phyloP scores from a whole-genome alignment of 2,888 invertebrate species.

The Cheilosia grossa region DNA sequence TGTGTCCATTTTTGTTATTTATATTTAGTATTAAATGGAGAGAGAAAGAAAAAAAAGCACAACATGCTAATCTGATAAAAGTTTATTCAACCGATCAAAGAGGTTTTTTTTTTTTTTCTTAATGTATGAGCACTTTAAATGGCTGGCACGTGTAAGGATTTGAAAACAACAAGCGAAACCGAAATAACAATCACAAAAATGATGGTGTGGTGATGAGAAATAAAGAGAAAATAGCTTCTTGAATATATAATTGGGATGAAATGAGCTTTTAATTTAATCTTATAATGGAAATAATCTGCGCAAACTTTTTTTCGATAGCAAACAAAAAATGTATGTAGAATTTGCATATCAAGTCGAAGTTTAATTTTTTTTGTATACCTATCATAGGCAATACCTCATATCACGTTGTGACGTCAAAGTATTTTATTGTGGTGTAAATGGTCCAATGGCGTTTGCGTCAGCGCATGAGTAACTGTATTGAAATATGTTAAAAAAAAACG shows the following conservation, averaged over 20 bases:
- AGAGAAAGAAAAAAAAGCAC: not conserved
- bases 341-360: no score
- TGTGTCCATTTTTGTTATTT: not conserved
- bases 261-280: constrained; percentile 25
- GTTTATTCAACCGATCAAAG: constrained; percentile 57
- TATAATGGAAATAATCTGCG: constrained; percentile 8
- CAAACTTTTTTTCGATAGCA: not conserved
- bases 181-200: not conserved
- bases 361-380: no score
- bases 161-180: constrained; percentile 1
- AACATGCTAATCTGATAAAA: constrained; percentile 51
- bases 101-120: constrained; percentile 14
- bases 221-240: constrained; percentile 23
- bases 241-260: constrained; percentile 40
- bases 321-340: no score
- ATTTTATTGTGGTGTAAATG: no score
- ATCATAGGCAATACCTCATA: no score
- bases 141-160: constrained; percentile 51
- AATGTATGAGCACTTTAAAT: constrained; percentile 1
- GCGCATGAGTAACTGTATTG: no score
- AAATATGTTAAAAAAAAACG: no score
- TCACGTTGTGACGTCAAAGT: no score
- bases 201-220: constrained; percentile 3
- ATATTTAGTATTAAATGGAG: no score
- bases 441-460: no score